These are phyloP conservation scores for Drosophila rubida DNA, from an alignment of 2,888 invertebrate species.

Conservation along the genomic window DNA sequence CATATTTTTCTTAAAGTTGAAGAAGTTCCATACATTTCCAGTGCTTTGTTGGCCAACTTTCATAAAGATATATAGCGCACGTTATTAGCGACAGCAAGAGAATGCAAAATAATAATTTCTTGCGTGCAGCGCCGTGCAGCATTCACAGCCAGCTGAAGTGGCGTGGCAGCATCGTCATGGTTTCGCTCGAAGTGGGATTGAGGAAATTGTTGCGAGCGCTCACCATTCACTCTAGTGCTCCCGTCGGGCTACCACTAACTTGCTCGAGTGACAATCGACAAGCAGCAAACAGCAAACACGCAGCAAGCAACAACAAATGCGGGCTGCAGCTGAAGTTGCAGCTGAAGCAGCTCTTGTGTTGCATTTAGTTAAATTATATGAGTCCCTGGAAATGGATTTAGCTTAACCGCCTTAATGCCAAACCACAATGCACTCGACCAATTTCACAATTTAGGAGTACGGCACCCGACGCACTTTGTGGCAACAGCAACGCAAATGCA, in stretches of 20 bases:
- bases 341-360: conserved; percentile 12
- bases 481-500: neutral
- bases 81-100: conserved; percentile 14
- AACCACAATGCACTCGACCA: conserved; percentile 4
- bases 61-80: neutral
- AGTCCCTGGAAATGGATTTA: conserved; percentile 11
- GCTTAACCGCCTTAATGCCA: conserved; percentile 2
- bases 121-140: neutral
- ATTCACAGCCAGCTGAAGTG: conserved; percentile 7
- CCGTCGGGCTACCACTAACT: conserved; percentile 5
- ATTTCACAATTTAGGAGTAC: neutral
- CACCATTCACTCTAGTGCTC: conserved; percentile 9
- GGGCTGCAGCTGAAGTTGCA: neutral
- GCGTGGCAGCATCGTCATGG: conserved; percentile 25
- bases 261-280: conserved; percentile 13
- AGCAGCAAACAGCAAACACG: neutral
- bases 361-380: conserved; percentile 23
- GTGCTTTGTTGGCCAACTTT: neutral
- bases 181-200: conserved; percentile 26
- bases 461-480: neutral
- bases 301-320: neutral
- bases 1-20: no score
- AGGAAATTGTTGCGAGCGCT: conserved; percentile 22
- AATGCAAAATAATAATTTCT: conserved; percentile 25
- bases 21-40: neutral